A percentile compares a stretch with the other conserved stretches of the same genome.
phyloP scores from a whole-genome alignment of 1,140 invertebrate genomes.

The Cataglyphis hispanica region DNA sequence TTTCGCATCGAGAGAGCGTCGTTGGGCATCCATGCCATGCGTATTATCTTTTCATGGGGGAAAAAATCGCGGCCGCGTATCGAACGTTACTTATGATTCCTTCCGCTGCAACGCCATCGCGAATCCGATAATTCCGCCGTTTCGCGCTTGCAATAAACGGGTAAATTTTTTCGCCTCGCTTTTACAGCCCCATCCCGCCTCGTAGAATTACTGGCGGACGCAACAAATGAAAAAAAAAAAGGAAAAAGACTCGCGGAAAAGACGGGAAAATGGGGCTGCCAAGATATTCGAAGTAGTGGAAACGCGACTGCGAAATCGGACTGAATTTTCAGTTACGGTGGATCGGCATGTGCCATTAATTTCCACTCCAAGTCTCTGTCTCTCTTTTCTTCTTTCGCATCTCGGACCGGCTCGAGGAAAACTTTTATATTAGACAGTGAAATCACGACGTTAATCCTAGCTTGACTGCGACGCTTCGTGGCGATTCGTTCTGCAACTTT shows the following conservation, averaged over 20 bases:
- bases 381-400: not conserved
- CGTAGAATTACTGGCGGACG: slow-evolving; percentile 41
- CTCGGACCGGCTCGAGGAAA: slow-evolving; percentile 33
- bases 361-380: not conserved
- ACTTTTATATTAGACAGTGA: slow-evolving; percentile 75
- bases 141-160: slow-evolving; percentile 63
- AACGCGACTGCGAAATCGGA: slow-evolving; percentile 51
- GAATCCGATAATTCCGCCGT: slow-evolving; percentile 70
- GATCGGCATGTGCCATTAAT: slow-evolving; percentile 75
- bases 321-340: slow-evolving; percentile 62
- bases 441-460: slow-evolving; percentile 74
- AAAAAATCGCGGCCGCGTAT: slow-evolving; percentile 12
- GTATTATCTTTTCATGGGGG: slow-evolving; percentile 20
- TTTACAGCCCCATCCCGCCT: not conserved
- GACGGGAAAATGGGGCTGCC: not conserved
- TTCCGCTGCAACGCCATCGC: slow-evolving; percentile 14
- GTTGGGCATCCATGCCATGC: not conserved
- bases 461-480: slow-evolving; percentile 42
- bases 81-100: slow-evolving; percentile 53
- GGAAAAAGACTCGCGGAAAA: not conserved
- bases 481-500: slow-evolving; percentile 55
- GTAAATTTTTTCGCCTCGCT: slow-evolving; percentile 54
- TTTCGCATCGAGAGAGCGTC: slow-evolving; percentile 27
- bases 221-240: slow-evolving; percentile 36
- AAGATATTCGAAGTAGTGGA: slow-evolving; percentile 39